Evolutionary conservation across 2,113 vertebrate genomes (phyloP), one percentile per base, ranked within the genome.

Genomic region (Pipra filicauda): DNA sequence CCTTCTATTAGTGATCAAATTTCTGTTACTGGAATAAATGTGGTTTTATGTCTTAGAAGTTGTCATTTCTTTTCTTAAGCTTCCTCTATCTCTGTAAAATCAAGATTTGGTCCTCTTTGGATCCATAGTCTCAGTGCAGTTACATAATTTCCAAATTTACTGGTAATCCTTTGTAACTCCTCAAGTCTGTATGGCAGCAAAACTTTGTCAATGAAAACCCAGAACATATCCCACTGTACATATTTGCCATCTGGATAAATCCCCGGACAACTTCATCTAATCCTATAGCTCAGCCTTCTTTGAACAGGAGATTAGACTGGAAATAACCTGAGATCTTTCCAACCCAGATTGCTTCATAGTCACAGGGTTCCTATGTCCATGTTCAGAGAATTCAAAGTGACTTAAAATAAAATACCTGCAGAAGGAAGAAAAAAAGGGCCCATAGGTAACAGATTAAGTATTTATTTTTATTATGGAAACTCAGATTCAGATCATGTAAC

Each of bases 151-250:
- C 22, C 67, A 75, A 86, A 79, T 12, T 41, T 17, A 69, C 5
- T 33, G 10, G 20, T 33, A 78, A 66, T 37, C 62, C 33, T 52
- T 74, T 65, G 27, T 26, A 59, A 46, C 15, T 67, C 39, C 62
- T 54, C 39, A 73, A 67, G n/a, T n/a, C 12, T 59, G 17, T 31
- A 31, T 28, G 11, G 55, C 9, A 75, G 11, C 17, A 55, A 62
- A 37, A 41, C 20, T 54, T 46, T 69, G 12, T 21, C 46, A 52
- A 22, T 22, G 79, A 54, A 69, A 59, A 22, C 2, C 6, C 8
- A 15, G 4, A 2, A 41, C 51, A 17, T 26, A 67, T 72, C 57
- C 26, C 22, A 67, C 3, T 0, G 0, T 11, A 49, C 13, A 37
- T 16, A n/a, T 89, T 39, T 73, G 4, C 5, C 44, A 37, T 51